Conservation (phyloP, 2,888 invertebrate genomes). For the Drosophila stalkeri region DNA sequence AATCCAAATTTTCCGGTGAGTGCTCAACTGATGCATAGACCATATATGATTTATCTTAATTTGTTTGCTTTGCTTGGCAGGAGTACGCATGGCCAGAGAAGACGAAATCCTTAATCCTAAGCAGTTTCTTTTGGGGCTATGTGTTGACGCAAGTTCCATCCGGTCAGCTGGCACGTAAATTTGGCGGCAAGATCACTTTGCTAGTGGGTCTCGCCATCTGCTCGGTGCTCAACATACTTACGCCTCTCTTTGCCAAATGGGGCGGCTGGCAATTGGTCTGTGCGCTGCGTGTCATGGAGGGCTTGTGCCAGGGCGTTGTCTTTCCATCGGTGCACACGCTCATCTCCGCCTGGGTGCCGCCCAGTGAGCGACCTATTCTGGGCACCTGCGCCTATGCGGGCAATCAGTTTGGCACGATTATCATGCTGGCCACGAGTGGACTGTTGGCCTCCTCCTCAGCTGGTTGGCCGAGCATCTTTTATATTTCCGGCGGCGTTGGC, state of each 20-base stretch:
- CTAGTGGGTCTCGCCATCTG: slow-evolving; percentile 87
- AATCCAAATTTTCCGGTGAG: slow-evolving; percentile 82
- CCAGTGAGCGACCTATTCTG: slow-evolving; percentile 88
- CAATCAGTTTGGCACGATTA: slow-evolving; percentile 91
- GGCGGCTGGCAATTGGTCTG: slow-evolving; percentile 88
- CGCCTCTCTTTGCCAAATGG: slow-evolving; percentile 89
- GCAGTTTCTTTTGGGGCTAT: slow-evolving; percentile 90
- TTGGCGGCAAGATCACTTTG: slow-evolving; percentile 89
- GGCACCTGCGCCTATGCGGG: slow-evolving; percentile 90
- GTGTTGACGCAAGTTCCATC: slow-evolving; percentile 88
- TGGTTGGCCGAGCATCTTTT: slow-evolving; percentile 93
- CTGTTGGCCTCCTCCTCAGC: slow-evolving; percentile 88
- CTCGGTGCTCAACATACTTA: slow-evolving; percentile 88
- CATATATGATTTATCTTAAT: background rate
- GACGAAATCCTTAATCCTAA: slow-evolving; percentile 87
- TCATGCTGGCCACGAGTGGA: slow-evolving; percentile 91
- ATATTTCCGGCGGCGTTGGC: slow-evolving; percentile 89
- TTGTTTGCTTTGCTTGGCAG: slow-evolving; percentile 81
- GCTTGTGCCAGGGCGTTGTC: slow-evolving; percentile 89
- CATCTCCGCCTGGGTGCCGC: slow-evolving; percentile 90
- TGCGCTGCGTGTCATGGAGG: slow-evolving; percentile 88
- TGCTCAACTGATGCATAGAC: background rate
- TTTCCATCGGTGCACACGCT: slow-evolving; percentile 89
- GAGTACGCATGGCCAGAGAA: slow-evolving; percentile 87
- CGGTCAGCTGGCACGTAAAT: slow-evolving; percentile 89